Evolutionary conservation across 1,140 invertebrate species (phyloP).

Genomic region (Aradophagus sp.): DNA sequence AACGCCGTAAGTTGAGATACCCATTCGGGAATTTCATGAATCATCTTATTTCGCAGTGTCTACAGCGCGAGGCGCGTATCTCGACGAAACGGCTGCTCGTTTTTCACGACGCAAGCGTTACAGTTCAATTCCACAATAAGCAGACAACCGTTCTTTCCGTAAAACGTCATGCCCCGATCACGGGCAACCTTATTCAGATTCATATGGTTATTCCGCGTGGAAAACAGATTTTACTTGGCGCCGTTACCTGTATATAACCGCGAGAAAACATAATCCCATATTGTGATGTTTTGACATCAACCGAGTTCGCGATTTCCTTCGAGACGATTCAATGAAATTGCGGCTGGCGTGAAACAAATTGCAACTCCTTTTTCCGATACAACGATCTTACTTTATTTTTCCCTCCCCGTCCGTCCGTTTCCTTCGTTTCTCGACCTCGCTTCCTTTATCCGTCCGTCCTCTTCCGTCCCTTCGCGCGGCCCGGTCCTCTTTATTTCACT

Average conservation of each 20-base stretch:
- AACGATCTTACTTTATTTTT: too few species aligned
- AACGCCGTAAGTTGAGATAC: conserved; percentile 32
- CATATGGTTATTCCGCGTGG: conserved; percentile 61
- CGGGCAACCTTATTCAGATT: conserved; percentile 64
- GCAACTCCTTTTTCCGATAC: too few species aligned
- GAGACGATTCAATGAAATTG: conserved; percentile 32
- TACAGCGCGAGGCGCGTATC: conserved; percentile 31
- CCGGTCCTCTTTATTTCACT: too few species aligned
- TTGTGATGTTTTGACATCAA: conserved; percentile 52
- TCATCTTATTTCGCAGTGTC: conserved; percentile 47
- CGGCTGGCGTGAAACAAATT: conserved; percentile 14
- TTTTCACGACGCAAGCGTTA: conserved; percentile 50
- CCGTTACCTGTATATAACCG: conserved; percentile 48
- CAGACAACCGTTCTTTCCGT: conserved; percentile 44
- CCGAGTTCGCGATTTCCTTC: conserved; percentile 27
- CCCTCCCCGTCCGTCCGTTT: too few species aligned
- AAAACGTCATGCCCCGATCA: conserved; percentile 54
- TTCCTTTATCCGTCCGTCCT: too few species aligned
- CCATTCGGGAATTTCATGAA: conserved; percentile 49
- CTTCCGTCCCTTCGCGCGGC: too few species aligned
- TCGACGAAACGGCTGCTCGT: conserved; percentile 37
- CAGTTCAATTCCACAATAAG: conserved; percentile 54
- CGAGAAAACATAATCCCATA: conserved; percentile 64
- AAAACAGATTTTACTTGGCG: conserved; percentile 56
- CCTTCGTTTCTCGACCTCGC: too few species aligned